Percentiles rank a stretch among this genome's conserved stretches.
Conservation (phyloP, 2,113 vertebrate genomes). For the Tragelaphus imberbis region DNA sequence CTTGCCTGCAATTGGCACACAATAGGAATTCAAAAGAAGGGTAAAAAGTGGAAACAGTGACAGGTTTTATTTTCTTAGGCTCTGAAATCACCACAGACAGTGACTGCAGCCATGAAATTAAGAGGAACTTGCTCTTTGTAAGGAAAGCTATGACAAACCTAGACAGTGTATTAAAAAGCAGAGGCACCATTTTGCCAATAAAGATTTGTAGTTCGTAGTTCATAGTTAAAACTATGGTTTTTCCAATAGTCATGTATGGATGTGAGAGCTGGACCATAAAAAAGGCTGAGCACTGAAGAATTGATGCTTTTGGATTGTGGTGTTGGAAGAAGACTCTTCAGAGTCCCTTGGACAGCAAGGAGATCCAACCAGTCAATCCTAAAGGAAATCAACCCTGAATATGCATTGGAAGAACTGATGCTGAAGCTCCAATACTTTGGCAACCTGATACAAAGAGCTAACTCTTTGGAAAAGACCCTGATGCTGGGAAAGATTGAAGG, state of each 20-base stretch:
- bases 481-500: background rate
- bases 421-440: background rate
- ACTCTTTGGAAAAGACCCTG: background rate
- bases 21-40: background rate
- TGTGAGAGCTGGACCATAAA: background rate
- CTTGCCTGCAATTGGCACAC: background rate
- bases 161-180: background rate
- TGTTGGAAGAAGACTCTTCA: background rate
- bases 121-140: background rate
- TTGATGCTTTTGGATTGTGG: background rate
- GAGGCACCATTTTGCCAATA: background rate
- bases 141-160: background rate
- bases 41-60: background rate
- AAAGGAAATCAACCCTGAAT: background rate
- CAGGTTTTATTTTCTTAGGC: background rate
- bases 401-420: background rate
- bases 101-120: background rate
- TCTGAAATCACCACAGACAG: background rate
- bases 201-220: background rate
- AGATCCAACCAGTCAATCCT: background rate
- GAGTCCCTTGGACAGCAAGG: background rate
- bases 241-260: background rate
- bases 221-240: background rate
- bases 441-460: background rate
- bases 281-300: background rate